Conservation (phyloP, 2,888 invertebrate species). For the Ormyrus thymus region DNA sequence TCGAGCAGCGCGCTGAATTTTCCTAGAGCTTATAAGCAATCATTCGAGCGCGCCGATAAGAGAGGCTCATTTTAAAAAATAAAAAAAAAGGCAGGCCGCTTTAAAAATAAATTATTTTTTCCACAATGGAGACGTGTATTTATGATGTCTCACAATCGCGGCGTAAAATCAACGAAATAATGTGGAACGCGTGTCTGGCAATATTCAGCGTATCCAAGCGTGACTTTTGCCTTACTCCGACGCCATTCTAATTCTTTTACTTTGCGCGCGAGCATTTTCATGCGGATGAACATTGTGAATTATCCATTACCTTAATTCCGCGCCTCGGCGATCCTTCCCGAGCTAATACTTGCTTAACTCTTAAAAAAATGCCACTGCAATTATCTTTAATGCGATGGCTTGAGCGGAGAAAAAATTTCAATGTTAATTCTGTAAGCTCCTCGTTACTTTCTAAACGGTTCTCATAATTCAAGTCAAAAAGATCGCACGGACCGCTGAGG, state of each 20-base stretch:
- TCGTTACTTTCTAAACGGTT: too few relatives aligned
- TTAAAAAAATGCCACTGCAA: not conserved
- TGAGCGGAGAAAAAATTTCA: too few relatives aligned
- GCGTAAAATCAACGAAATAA: conserved; percentile 28
- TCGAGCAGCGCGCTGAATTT: too few relatives aligned
- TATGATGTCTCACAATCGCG: not conserved
- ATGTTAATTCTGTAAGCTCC: too few relatives aligned
- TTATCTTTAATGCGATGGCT: too few relatives aligned
- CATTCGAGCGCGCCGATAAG: too few relatives aligned
- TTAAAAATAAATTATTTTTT: too few relatives aligned
- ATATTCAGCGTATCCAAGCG: conserved; percentile 29
- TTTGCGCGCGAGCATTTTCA: not conserved
- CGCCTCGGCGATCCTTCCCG: conserved; percentile 4
- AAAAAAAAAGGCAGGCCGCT: too few relatives aligned
- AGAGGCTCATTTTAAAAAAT: too few relatives aligned
- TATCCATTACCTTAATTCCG: conserved; percentile 31
- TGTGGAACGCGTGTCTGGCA: conserved; percentile 7
- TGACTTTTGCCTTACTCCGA: conserved; percentile 26
- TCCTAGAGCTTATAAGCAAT: too few relatives aligned
- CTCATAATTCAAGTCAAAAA: too few relatives aligned
- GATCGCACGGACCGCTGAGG: too few relatives aligned
- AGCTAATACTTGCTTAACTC: not conserved
- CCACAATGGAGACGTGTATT: not conserved
- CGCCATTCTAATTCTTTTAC: conserved; percentile 17
- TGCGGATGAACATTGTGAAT: conserved; percentile 30